These are phyloP conservation scores for Chrysocyon brachyurus DNA, from an alignment of 2,797 vertebrate species.

Conservation along the genomic window DNA sequence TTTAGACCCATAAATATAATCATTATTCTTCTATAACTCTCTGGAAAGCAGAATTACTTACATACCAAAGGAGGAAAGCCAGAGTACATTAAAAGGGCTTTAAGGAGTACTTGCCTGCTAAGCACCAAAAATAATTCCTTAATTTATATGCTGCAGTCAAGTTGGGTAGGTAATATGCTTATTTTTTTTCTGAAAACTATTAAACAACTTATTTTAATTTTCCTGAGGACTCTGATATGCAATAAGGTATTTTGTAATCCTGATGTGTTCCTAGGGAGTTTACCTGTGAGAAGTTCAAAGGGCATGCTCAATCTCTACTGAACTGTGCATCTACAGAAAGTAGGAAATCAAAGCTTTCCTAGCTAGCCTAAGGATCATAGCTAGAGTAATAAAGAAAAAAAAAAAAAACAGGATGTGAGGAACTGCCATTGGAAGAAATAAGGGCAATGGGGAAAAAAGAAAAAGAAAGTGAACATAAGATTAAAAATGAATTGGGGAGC, in stretches of 20 bases:
- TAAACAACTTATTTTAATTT: slow-evolving; percentile 48
- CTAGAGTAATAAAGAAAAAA: slow-evolving; percentile 35
- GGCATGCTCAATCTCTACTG: background rate
- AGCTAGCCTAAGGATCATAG: background rate
- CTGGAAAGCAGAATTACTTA: slow-evolving; percentile 36
- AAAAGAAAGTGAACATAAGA: background rate
- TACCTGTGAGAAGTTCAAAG: background rate
- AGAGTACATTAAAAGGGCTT: background rate
- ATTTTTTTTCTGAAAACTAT: slow-evolving; percentile 39
- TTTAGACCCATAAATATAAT: slow-evolving; percentile 57
- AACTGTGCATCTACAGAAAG: background rate
- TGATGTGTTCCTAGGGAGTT: background rate
- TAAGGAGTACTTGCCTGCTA: background rate
- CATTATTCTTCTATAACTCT: slow-evolving; percentile 49
- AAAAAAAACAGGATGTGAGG: slow-evolving; percentile 29
- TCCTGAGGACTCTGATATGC: background rate
- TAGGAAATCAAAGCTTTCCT: slow-evolving; percentile 29
- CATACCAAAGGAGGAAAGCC: background rate
- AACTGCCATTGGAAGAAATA: background rate
- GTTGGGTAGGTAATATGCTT: background rate
- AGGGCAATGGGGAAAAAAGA: background rate
- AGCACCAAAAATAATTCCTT: background rate
- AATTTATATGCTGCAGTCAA: background rate
- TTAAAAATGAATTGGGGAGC: background rate
- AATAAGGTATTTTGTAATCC: background rate